phyloP scores from a whole-genome alignment of 1,140 invertebrate genomes.

The Drosophila littoralis region DNA sequence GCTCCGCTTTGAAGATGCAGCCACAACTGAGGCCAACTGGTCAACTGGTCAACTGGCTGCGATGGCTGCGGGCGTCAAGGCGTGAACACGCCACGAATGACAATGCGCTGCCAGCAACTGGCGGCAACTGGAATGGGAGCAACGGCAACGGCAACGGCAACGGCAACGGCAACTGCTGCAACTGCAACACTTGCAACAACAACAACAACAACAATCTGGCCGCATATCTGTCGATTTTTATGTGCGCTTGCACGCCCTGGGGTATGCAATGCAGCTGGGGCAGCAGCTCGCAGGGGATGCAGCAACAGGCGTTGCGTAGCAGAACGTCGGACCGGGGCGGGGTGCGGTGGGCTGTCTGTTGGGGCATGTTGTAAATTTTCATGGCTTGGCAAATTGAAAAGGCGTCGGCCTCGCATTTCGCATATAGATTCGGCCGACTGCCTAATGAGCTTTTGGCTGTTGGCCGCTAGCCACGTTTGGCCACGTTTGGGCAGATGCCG shows the following conservation, averaged over 20 bases:
- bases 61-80: constrained; percentile 75
- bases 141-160: constrained; percentile 1
- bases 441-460: constrained; percentile 70
- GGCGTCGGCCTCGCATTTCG: constrained; percentile 74
- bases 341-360: neutral
- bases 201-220: constrained; percentile 55
- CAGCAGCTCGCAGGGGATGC: constrained; percentile 3
- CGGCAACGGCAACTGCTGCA: constrained; percentile 10
- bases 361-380: constrained; percentile 74
- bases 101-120: constrained; percentile 55
- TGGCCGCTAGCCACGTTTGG: constrained; percentile 1
- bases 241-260: constrained; percentile 82
- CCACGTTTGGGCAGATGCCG: neutral
- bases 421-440: constrained; percentile 69
- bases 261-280: constrained; percentile 68
- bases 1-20: constrained; percentile 72
- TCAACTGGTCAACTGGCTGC: constrained; percentile 27
- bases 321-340: neutral
- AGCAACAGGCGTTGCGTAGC: constrained; percentile 9
- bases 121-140: constrained; percentile 23
- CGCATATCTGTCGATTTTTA: constrained; percentile 82
- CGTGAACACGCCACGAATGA: constrained; percentile 81
- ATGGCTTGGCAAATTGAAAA: constrained; percentile 81
- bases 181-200: constrained; percentile 19
- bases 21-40: neutral